Conservation (phyloP, 2,797 vertebrate genomes). For the Tapera naevia region DNA sequence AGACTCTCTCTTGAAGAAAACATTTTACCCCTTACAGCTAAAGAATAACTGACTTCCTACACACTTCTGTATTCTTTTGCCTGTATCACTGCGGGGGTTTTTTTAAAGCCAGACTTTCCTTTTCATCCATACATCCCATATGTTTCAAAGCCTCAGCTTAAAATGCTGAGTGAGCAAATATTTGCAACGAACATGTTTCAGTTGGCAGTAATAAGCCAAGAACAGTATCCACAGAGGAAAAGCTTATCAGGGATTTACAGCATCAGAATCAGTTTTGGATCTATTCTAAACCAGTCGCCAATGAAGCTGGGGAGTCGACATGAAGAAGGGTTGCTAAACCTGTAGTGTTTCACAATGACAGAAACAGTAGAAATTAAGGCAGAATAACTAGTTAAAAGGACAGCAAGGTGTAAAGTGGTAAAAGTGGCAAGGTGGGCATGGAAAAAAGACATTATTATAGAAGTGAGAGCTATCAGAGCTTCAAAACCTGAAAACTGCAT, state of each 20-base stretch:
- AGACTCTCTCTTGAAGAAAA: not conserved
- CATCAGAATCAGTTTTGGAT: not conserved
- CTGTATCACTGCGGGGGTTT: rapidly evolving
- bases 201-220: not conserved
- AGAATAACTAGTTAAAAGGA: not conserved
- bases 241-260: not conserved
- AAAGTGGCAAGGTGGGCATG: not conserved
- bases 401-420: not conserved
- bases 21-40: not conserved
- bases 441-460: not conserved
- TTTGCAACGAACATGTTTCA: not conserved
- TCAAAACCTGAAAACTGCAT: not conserved
- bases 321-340: not conserved
- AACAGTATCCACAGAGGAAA: not conserved
- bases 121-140: not conserved
- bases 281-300: not conserved
- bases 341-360: not conserved
- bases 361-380: not conserved
- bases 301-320: not conserved
- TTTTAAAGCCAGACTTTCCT: not conserved
- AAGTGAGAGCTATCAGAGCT: not conserved
- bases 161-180: not conserved
- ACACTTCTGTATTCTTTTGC: not conserved
- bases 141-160: not conserved
- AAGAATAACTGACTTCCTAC: not conserved